Base-by-base conservation (phyloP, 2,888 invertebrate genomes). In the Chouioia cunea region DNA sequence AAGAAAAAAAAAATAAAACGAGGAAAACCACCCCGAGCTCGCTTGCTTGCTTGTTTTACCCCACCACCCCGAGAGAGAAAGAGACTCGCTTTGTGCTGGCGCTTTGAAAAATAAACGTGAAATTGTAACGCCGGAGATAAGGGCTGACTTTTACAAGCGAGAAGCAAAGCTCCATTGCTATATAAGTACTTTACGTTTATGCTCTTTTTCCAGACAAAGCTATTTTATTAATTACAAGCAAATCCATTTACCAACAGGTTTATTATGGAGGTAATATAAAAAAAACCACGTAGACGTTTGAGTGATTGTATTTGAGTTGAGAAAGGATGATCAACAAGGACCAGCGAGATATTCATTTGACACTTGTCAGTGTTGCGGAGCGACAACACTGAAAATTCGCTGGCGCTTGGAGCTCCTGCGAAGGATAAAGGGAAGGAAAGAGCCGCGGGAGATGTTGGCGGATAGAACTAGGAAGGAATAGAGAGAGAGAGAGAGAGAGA, bases 1-100 rank as follows among this genome's bases (percentile, higher is more conserved):
- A 6, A 10, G 18, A 20, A 2, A 27, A 27, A 62, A 44, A 43
- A 57, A 63, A 62, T 50, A 50, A 63, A 83, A 36, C 36, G 36
- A 36, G 36, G 6, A 83, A 85, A 85, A 83, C 83, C 85, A 82
- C 82, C 84, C 85, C 83, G 81, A 82, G 83, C 83, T 82, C 83
- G 83, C 84, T 83, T 84, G 27, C 27, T 16, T 47, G 48, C 48
- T 48, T n/a, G 16, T 83, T 81, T 83, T 82, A 83, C 83, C 83
- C 83, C 47, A 14, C 6, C 36, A n/a, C n/a, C n/a, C n/a, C n/a
- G n/a, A n/a, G n/a, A n/a, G n/a, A n/a, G n/a, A n/a, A n/a, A n/a
- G 36, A 36, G 36, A 50, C 46, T 65, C 50, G 58, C 43, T 36
- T 18, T 20, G 53, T 59, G 44, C 53, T 53, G 18, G 18, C 18